Base-by-base conservation (phyloP, 2,888 invertebrate species). In the Diplolepis rosae region DNA sequence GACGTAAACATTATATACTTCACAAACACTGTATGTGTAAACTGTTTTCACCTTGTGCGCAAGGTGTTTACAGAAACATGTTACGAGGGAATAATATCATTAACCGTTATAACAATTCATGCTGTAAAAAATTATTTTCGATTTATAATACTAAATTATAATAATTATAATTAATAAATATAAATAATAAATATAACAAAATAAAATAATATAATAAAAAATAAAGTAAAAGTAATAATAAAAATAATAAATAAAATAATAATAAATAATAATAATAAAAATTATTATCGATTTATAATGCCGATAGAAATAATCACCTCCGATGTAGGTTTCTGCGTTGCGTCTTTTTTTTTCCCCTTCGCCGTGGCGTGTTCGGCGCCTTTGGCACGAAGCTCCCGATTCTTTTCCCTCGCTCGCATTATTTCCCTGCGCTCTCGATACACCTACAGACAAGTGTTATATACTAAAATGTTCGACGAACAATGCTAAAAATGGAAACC, bases 321-420 rank as follows among this genome's bases (percentile, higher is more conserved):
- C 2, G 52, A 27, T 1, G 22, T 2, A 2, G 4, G 24, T 22
- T 52, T n/a, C 11, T 52, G 15, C 22, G 52, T 22, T 52, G n/a
- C 52, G 52, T 0, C 18, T 22, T 0, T 52, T 52, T 52, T 24
- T 7, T 4, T 24, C 6, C 52, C 27, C 22, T 22, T 52, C 11
- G 52, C 52, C 27, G 27, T 52, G 18, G 11, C 1, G 22, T 52
- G 11, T 52, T 52, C 52, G 6, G 2, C 27, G 7, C 52, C 52
- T 52, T 52, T 52, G 18, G 52, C 15, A 52, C 27, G 52, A 52
- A n/a, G 52, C 52, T 52, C 18, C 28, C 22, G n/a, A 52, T 52
- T 52, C 11, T 52, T 27, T 22, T 52, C 52, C 4, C 52, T n/a
- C 1, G 52, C 4, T 27, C 22, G 27, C 27, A 52, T 52, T 52